Evolutionary conservation across 2,113 vertebrate species (phyloP), one percentile per base, ranked within the genome.

Genomic region (Spea multiplicata): DNA sequence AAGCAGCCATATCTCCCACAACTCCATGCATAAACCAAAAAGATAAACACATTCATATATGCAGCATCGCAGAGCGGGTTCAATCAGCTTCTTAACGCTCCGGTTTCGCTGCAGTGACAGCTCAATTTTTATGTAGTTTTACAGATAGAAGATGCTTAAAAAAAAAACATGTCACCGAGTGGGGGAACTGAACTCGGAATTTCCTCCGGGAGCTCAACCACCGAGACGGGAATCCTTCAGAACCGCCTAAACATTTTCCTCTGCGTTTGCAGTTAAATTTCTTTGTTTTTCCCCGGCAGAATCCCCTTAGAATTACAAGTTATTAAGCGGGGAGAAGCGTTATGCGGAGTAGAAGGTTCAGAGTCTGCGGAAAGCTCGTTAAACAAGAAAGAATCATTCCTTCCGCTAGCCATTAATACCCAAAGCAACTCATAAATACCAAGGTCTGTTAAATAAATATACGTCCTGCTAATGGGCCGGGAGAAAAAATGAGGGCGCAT

Each of bases 331-430:
- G 67, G 47, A 14, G 66, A 70, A 67, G 71, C 9, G 30, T 65
- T 77, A 69, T 70, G 53, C 49, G 48, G 47, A 45, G 68, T 46
- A 14, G 52, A 59, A 76, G 75, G 52, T 69, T 49, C 46, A 64
- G 76, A 62, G 68, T 62, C 76, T 69, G 17, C 55, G 64, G 68
- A 71, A 78, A 78, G 59, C 76, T 78, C 57, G 71, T 79, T 73
- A 79, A 55, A 59, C 4, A 13, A 66, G 30, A 59, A 65, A 44
- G 62, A 79, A 79, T 73, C 47, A 71, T 66, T 71, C 76, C 66
- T 55, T 55, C 49, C 66, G 6, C 12, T 45, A 62, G 66, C 48
- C 76, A 55, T 72, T 78, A 71, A 78, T 72, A 78, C 66, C 76
- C 69, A 72, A 47, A 44, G 61, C 30, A 45, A n/a, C 48, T n/a